Evolutionary conservation across 2,113 vertebrate species (phyloP), one percentile per base, ranked within the genome.

Genomic region (Alligator sinensis): DNA sequence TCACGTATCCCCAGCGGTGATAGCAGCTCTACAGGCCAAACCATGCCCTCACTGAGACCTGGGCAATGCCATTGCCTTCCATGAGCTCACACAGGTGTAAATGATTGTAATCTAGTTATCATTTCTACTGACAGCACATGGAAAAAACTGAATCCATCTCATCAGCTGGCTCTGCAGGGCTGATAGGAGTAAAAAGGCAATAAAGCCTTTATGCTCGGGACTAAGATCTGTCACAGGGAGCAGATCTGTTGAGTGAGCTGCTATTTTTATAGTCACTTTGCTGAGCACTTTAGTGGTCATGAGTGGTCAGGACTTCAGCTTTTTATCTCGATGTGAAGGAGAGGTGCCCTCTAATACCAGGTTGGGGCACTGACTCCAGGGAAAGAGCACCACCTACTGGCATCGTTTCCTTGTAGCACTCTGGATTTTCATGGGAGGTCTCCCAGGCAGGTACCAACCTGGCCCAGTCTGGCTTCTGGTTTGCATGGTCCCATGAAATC

Each of bases 321-420:
- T 57, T 24, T 9, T 59, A 25, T 28, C 62, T 54, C 60, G 3
- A 28, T 38, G 34, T 30, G 77, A n/a, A 63, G 83, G 70, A 91
- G 78, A 70, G 70, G 63, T 11, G 75, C 17, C 74, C 27, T 59
- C 54, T 4, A 0, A 21, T 11, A 66, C 38, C 25, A 2, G 0
- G 2, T 10, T 1, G 79, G 80, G 87, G 59, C 55, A 2, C 11
- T 5, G 93, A 72, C 86, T 28, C 30, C 87, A 80, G 80, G 89
- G 87, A 91, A 68, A 94, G 93, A 94, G 87, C 93, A 80, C 89
- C 92, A 91, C 58, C 95, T 94, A 91, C 92, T 72, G 95, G 55
- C 89, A 57, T 22, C 64, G 57, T 59, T 24, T 55, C 63, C 88
- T 28, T 9, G 58, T 3, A 79, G 81, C 81, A 84, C 60, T 63